Base-by-base conservation (phyloP, 2,888 invertebrate genomes). In the Agrypnus murinus region DNA sequence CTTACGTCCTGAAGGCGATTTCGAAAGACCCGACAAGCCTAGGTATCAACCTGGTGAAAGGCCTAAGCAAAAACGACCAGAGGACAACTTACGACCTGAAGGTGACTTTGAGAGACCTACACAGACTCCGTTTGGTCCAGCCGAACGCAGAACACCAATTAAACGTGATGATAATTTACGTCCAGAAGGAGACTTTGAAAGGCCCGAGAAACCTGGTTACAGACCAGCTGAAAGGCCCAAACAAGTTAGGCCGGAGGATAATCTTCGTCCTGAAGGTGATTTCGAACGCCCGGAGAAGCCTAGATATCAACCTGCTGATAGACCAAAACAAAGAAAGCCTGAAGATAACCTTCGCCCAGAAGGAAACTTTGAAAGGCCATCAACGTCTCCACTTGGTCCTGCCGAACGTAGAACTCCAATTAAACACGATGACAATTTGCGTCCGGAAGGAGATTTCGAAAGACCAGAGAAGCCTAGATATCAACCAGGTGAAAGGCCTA, bases 61-160 rank as follows among this genome's bases (percentile, higher is more conserved):
- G 15, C 65, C 40, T 1, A 32, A 43, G 8, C 70, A 50, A 31
- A 36, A n/a, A 1, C 10, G 17, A 1, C 70, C 65, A 12, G 59
- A 65, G 69, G 91, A 92, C 78, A 92, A 92, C 80, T 82, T 92
- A 0, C 87, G 86, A 76, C 87, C 88, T 0, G 90, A 88, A 76
- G 85, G 86, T 12, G 84, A 86, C 4, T 86, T 87, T 76, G 87
- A 87, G 38, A 80, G 82, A 43, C 85, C 86, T 17, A 78, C 84
- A 4, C 79, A 81, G 9, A 81, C 81, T 1, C 81, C 81, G 71
- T 72, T 81, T 48, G 79, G 84, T 1, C 86, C 84, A 2, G 82
- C 77, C 46, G 87, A 88, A 75, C 83, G 86, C 75, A 75, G 86
- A 66, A 83, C 84, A 0, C 86, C 83, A 1, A 84, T 84, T 9